Conservation (phyloP, 2,113 vertebrate genomes). For the Phasianus colchicus region DNA sequence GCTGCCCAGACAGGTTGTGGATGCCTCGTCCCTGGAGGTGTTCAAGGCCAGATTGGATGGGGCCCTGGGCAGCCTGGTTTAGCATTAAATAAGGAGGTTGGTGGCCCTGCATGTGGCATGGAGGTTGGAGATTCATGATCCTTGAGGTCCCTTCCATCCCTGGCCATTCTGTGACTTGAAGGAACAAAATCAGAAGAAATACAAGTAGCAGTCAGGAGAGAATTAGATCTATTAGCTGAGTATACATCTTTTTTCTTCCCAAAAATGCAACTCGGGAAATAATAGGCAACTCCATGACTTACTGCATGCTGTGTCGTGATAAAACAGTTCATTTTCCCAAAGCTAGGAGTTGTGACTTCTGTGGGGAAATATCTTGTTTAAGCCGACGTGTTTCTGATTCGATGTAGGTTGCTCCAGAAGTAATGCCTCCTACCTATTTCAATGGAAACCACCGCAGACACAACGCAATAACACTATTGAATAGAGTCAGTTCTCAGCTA, state of each 20-base stretch:
- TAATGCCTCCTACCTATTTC: background rate
- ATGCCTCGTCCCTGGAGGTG: too few species aligned
- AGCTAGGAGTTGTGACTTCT: background rate
- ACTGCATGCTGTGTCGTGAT: background rate
- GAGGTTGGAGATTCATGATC: too few species aligned
- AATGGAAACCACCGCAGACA: background rate
- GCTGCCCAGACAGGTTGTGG: too few species aligned
- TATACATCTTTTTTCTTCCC: background rate
- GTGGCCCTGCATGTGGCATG: too few species aligned
- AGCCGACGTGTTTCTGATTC: background rate
- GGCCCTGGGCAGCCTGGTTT: too few species aligned
- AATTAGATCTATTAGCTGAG: background rate
- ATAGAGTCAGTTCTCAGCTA: background rate
- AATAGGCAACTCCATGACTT: background rate
- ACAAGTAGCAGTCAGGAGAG: background rate
- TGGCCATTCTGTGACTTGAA: background rate
- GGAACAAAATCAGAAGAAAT: background rate
- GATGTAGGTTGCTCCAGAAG: background rate
- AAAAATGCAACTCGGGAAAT: background rate
- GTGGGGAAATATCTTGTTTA: background rate
- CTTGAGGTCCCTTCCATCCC: too few species aligned
- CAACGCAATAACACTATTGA: background rate
- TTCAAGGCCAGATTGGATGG: too few species aligned
- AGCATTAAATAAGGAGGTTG: too few species aligned
- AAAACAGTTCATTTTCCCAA: background rate